phyloP scores from a whole-genome alignment of 1,140 invertebrate genomes.

The Dendrolimus punctatus region DNA sequence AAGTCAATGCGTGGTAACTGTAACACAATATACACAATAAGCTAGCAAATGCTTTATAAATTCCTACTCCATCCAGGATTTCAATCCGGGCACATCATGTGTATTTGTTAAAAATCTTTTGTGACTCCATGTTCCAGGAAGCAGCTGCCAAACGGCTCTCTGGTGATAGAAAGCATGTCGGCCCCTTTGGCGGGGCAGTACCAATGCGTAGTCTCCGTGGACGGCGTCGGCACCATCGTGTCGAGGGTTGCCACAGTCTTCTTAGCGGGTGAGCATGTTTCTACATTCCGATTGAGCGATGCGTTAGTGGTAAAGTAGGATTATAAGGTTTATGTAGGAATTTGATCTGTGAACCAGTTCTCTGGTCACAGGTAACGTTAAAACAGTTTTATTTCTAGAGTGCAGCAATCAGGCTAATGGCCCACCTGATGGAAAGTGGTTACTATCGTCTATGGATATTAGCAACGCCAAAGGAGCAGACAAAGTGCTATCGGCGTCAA shows the following conservation, averaged over 20 bases:
- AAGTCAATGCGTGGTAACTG: not conserved
- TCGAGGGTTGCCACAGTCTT: constrained; percentile 44
- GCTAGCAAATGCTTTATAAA: not conserved
- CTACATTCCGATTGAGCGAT: not conserved
- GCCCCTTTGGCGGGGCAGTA: constrained; percentile 47
- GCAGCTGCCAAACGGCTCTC: constrained; percentile 48
- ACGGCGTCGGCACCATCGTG: constrained; percentile 47
- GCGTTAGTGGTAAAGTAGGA: too few relatives aligned
- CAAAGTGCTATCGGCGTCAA: too few relatives aligned
- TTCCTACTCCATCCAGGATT: not conserved
- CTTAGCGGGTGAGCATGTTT: constrained; percentile 35
- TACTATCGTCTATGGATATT: too few relatives aligned
- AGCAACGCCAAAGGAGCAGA: too few relatives aligned
- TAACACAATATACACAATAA: not conserved
- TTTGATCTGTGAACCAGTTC: too few relatives aligned
- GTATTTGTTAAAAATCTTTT: not conserved
- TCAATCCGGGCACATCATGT: not conserved
- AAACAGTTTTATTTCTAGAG: too few relatives aligned
- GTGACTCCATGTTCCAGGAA: constrained; percentile 22
- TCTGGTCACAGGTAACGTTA: too few relatives aligned
- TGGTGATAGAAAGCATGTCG: constrained; percentile 52
- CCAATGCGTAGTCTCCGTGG: constrained; percentile 51
- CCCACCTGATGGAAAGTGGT: too few relatives aligned
- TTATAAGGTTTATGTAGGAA: too few relatives aligned
- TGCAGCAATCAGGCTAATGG: too few relatives aligned